Conservation (phyloP, 2,888 invertebrate species). For the Branchellion lobata region DNA sequence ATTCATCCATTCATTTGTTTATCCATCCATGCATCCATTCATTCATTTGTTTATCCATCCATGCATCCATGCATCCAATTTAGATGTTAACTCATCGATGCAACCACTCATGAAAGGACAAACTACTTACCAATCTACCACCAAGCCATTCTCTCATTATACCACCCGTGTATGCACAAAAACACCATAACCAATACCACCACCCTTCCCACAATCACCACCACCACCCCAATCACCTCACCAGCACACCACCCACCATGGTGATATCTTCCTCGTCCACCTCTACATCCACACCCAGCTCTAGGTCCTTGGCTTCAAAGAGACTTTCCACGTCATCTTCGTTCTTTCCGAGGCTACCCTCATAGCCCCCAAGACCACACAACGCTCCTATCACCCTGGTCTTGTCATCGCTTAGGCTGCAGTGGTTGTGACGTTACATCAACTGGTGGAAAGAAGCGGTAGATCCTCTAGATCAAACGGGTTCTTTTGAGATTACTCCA, state of each 20-base stretch:
- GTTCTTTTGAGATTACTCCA: too few relatives aligned
- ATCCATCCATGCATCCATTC: neutral
- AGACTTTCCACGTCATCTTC: conserved; percentile 67
- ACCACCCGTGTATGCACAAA: too few relatives aligned
- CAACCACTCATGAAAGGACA: too few relatives aligned
- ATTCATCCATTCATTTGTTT: neutral
- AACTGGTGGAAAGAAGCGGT: too few relatives aligned
- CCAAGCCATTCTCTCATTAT: neutral
- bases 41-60: neutral
- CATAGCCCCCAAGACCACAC: conserved; percentile 83
- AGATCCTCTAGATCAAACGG: too few relatives aligned
- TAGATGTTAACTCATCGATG: too few relatives aligned
- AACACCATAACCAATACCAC: too few relatives aligned
- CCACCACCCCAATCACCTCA: too few relatives aligned
- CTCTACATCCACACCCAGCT: conserved; percentile 72
- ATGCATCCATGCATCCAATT: neutral
- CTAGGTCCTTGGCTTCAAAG: conserved; percentile 82
- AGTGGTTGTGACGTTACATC: neutral
- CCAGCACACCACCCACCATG: conserved; percentile 54
- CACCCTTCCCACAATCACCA: too few relatives aligned
- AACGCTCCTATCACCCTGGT: conserved; percentile 75
- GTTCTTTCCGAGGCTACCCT: neutral
- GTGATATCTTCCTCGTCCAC: conserved; percentile 58
- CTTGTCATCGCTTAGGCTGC: conserved; percentile 67
- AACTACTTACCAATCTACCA: too few relatives aligned